Percentiles rank a stretch among this genome's conserved stretches.
phyloP scores from a whole-genome alignment of 2,113 vertebrate species.

The sheep (Ovis aries) region ARS-UI_Ramb_v3.0 NC_056060.1:68196001-68196500 shows the following conservation, averaged over 20 bases:
- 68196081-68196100: too few species aligned
- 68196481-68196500: neutral
- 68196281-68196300: slow-evolving; percentile 23
- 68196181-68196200: neutral
- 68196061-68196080: too few species aligned
- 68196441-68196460: neutral
- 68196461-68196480: neutral
- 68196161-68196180: neutral
- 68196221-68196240: neutral
- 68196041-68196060: too few species aligned
- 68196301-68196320: neutral
- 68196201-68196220: neutral
- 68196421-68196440: neutral
- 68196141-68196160: too few species aligned
- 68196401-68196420: neutral
- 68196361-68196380: neutral
- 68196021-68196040: too few species aligned
- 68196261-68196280: neutral
- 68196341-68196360: neutral
- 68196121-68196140: too few species aligned
- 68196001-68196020: too few species aligned
- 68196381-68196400: neutral
- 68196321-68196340: neutral
- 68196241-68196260: slow-evolving; percentile 7
- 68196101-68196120: too few species aligned